A percentile compares a stretch with the other conserved stretches of the same genome.
phyloP scores from a whole-genome alignment of 2,797 vertebrate species.

The Salarias fasciatus region DNA sequence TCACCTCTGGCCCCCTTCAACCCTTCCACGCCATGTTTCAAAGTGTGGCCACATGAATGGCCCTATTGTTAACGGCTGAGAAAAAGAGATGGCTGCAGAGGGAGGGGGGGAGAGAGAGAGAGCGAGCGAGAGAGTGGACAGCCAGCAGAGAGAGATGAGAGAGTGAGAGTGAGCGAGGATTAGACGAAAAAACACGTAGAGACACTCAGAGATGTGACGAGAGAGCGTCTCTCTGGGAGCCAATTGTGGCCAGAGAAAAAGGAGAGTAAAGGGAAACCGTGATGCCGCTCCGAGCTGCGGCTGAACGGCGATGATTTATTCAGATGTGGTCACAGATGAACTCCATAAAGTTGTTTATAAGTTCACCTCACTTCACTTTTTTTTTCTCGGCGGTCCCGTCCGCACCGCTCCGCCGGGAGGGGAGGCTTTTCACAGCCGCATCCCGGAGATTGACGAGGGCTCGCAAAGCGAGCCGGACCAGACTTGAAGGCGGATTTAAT shows the following conservation, averaged over 20 bases:
- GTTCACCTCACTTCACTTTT: constrained; percentile 45
- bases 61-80: constrained; percentile 77
- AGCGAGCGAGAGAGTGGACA: constrained; percentile 43
- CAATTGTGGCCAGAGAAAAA: constrained; percentile 29
- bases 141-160: constrained; percentile 47
- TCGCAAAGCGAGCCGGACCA: constrained; percentile 12
- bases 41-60: constrained; percentile 85
- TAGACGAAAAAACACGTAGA: constrained; percentile 1
- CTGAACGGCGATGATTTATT: constrained; percentile 69
- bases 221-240: constrained; percentile 28
- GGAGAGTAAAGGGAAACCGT: constrained; percentile 43
- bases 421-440: constrained; percentile 18
- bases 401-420: neutral
- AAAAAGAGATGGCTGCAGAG: constrained; percentile 43
- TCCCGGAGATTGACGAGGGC: constrained; percentile 18
- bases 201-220: constrained; percentile 30
- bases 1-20: constrained; percentile 79
- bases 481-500: constrained; percentile 23
- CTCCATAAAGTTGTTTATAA: constrained; percentile 63
- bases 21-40: constrained; percentile 78
- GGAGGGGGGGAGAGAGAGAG: constrained; percentile 8
- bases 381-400: neutral
- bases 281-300: constrained; percentile 44
- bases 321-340: constrained; percentile 61
- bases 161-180: constrained; percentile 16